phyloP scores from a whole-genome alignment of 2,797 vertebrate genomes.

The Amphiprion clarkii region DNA sequence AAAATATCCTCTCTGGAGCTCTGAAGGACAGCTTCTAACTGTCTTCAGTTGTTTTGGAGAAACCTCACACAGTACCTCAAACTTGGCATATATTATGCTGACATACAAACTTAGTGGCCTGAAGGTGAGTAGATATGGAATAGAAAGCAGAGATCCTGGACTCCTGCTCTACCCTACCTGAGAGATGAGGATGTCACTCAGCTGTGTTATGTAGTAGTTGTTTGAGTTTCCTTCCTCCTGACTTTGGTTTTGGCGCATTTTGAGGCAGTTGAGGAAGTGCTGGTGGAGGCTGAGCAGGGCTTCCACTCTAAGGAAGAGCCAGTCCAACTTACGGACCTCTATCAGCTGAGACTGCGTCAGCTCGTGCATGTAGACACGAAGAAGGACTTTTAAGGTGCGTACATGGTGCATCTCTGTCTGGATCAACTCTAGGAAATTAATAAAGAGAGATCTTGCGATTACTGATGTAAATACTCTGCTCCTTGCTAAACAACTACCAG shows the following conservation, averaged over 20 bases:
- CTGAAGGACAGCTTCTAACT: not conserved
- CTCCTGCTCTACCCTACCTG: conserved; percentile 84
- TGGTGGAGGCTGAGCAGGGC: conserved; percentile 87
- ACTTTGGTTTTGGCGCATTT: conserved; percentile 82
- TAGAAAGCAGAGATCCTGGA: not conserved
- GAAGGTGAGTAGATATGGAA: conserved; percentile 6
- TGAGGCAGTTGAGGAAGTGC: conserved; percentile 88
- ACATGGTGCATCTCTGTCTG: conserved; percentile 96
- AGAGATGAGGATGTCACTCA: conserved; percentile 89
- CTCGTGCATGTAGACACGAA: conserved; percentile 88
- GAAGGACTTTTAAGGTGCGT: conserved; percentile 92
- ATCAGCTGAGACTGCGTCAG: conserved; percentile 87
- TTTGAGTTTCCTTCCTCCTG: conserved; percentile 86
- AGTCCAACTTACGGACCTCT: conserved; percentile 78
- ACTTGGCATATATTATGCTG: not conserved
- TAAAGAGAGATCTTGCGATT: not conserved
- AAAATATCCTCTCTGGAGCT: not conserved
- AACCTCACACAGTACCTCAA: not conserved
- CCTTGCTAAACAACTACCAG: not conserved
- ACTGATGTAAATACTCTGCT: not conserved
- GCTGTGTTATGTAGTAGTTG: conserved; percentile 88
- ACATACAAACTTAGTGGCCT: conserved; percentile 8
- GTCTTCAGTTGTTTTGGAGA: not conserved
- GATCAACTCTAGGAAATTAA: conserved; percentile 88
- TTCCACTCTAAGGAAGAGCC: conserved; percentile 87